These are phyloP conservation scores for Ascidia mentula DNA, from an alignment of 23 tunicate species.

Conservation along the genomic window DNA sequence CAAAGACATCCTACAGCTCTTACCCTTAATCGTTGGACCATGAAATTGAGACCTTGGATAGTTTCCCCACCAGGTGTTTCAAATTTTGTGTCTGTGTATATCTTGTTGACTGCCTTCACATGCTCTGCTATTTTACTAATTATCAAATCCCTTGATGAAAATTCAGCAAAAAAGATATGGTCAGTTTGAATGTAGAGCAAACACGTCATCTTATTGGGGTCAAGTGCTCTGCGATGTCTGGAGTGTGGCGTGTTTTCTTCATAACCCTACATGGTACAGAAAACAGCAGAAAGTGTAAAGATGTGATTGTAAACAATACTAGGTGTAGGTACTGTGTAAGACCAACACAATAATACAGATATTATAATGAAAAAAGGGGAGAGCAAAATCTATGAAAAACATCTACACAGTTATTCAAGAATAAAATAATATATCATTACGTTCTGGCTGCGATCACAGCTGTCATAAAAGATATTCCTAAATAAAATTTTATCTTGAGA, in stretches of 20 bases:
- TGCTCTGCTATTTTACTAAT: constrained; percentile 79
- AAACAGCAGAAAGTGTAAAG: too few species aligned
- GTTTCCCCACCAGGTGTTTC: constrained; percentile 16
- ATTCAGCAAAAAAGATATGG: constrained; percentile 47
- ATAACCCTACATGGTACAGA: not conserved
- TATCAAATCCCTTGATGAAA: constrained; percentile 47
- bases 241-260: not conserved
- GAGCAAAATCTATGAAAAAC: too few species aligned
- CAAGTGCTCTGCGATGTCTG: constrained; percentile 37
- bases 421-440: too few species aligned
- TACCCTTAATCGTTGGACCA: constrained; percentile 71
- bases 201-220: constrained; percentile 47
- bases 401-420: too few species aligned
- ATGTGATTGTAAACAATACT: too few species aligned
- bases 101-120: constrained; percentile 75
- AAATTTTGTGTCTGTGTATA: constrained; percentile 54
- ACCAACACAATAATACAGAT: too few species aligned
- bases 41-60: constrained; percentile 56
- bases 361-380: too few species aligned
- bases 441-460: too few species aligned
- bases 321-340: too few species aligned
- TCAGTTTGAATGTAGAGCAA: constrained; percentile 64
- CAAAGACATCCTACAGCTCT: too few species aligned
- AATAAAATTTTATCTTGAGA: too few species aligned
- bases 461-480: too few species aligned